Base-by-base conservation (phyloP, 2,888 invertebrate genomes). In the Notocelia uddmanniana region DNA sequence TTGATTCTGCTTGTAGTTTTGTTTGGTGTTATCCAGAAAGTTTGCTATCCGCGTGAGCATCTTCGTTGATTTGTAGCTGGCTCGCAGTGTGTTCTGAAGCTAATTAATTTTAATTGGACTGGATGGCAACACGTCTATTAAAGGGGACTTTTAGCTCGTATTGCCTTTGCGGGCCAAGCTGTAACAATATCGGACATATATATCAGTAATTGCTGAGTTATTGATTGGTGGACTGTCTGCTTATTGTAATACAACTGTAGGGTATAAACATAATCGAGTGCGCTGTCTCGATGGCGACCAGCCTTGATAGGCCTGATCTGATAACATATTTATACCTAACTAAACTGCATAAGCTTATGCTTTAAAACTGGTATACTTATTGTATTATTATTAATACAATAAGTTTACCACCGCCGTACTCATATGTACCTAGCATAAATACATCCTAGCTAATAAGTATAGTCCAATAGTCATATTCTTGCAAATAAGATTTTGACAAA, bases 31-130 rank as follows among this genome's bases (percentile, higher is more conserved):
- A 88, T 87, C 88, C 86, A 80, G 81, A 79, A 81, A 81, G 79
- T 79, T 79, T 76, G 84, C 84, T 87, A 89, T 88, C 87, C 84
- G 83, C 81, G 81, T 85, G 87, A 85, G 89, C 88, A 88, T 90
- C 89, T 89, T 85, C 85, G 86, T 90, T 89, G 89, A 90, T 90
- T 91, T 91, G 90, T 90, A 88, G 85, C 90, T 86, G 85, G 85
- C 84, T 85, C 85, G 86, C 85, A 86, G 87, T 88, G 85, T 90
- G 87, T 91, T 89, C 90, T 84, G 89, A 83, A 85, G 86, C 90
- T 92, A 92, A 92, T 92, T 92, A 92, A 91, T 92, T 92, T 92
- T 92, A 92, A 92, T 92, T 92, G 91, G 91, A 82, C 71, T 71
- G 71, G 71, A 71, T 81, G 78, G 82, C 80, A 83, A 81, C 82